Evolutionary conservation across 2,797 vertebrate genomes (phyloP).

Genomic region (Lateolabrax maculatus): DNA sequence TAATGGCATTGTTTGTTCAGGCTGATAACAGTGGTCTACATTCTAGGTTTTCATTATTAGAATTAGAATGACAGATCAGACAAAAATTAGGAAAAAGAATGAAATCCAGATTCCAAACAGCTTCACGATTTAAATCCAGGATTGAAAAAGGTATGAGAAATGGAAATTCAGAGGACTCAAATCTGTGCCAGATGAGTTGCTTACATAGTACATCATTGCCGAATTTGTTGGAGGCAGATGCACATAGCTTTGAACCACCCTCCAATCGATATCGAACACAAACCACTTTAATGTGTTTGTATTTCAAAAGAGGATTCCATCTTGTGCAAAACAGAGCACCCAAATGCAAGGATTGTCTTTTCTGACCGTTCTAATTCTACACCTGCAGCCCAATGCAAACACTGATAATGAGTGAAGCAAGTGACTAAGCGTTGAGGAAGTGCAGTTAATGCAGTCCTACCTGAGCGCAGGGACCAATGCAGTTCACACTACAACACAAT

Average conservation of each 20-base stretch:
- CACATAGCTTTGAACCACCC: not conserved
- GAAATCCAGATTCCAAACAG: conserved; percentile 4
- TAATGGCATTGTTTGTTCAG: conserved; percentile 38
- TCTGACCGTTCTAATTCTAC: conserved; percentile 63
- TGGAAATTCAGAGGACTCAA: not conserved
- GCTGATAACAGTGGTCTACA: conserved; percentile 35
- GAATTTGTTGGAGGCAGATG: not conserved
- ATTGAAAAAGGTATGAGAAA: not conserved
- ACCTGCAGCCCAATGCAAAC: conserved; percentile 53
- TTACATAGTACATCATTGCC: not conserved
- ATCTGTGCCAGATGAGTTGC: not conserved
- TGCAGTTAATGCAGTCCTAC: conserved; percentile 66
- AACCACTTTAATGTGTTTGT: not conserved
- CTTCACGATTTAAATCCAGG: not conserved
- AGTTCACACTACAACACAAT: conserved; percentile 62
- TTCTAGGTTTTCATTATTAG: conserved; percentile 33
- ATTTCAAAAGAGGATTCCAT: conserved; percentile 16
- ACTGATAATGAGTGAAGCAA: conserved; percentile 59
- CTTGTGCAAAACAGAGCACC: not conserved
- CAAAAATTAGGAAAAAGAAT: not conserved
- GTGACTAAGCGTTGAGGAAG: conserved; percentile 47
- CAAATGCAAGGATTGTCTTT: conserved; percentile 16
- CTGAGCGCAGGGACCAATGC: conserved; percentile 48
- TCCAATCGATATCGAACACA: not conserved
- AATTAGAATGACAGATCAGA: conserved; percentile 71